Conservation (phyloP, 2,797 vertebrate genomes). For the Halcyon smyrnensis region DNA sequence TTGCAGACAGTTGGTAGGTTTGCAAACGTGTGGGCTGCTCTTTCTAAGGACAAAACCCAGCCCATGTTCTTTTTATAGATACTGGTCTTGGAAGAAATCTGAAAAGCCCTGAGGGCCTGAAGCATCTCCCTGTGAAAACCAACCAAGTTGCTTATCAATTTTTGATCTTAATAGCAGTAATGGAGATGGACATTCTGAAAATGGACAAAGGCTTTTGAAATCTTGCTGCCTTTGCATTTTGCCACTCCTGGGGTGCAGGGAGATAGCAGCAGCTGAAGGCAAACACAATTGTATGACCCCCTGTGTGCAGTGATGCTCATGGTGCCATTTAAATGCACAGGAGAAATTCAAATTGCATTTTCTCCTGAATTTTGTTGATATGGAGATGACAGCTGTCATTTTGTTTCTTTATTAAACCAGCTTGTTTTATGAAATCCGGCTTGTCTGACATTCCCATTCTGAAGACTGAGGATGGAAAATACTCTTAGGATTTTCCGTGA, state of each 20-base stretch:
- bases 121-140: fast-evolving
- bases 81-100: background rate
- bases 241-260: background rate
- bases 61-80: fast-evolving
- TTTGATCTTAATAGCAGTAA: background rate
- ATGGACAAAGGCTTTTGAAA: background rate
- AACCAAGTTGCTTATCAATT: background rate
- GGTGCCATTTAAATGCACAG: background rate
- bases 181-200: background rate
- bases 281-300: fast-evolving
- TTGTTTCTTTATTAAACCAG: background rate
- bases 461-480: background rate
- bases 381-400: background rate
- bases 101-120: background rate
- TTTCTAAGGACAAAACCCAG: background rate
- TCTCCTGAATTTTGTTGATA: fast-evolving
- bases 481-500: background rate
- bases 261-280: background rate
- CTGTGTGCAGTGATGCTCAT: background rate
- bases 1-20: background rate
- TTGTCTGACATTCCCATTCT: background rate
- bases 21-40: background rate
- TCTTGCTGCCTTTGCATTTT: background rate
- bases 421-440: background rate
- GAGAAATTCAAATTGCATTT: background rate